Conservation (phyloP, 2,888 invertebrate species). For the Xanthia icteritia region DNA sequence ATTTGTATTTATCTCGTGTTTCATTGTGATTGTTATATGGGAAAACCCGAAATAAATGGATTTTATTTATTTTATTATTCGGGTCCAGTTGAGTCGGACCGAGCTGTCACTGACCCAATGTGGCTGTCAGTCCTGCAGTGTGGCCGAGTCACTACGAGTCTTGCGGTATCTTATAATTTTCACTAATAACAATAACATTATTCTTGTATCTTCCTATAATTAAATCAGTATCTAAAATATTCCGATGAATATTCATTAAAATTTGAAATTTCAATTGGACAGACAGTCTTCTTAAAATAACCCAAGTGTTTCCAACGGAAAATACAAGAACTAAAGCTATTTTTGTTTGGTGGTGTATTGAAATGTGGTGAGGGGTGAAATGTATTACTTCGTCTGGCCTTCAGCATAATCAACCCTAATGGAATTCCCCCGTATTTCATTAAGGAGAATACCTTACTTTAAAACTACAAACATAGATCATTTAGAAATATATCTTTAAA, state of each 20-base stretch:
- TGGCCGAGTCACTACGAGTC: not conserved
- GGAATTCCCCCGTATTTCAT: not conserved
- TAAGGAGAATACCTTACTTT: not conserved
- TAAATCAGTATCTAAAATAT: constrained; percentile 30
- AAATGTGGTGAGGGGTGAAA: not conserved
- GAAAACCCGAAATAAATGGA: too few species aligned
- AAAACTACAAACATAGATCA: not conserved
- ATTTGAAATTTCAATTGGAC: constrained; percentile 26
- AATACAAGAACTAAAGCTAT: not conserved
- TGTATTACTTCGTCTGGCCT: not conserved
- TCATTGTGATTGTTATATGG: too few species aligned
- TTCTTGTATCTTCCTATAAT: constrained; percentile 15
- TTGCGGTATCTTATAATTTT: not conserved
- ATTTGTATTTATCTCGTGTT: too few species aligned
- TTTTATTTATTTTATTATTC: too few species aligned
- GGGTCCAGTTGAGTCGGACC: too few species aligned
- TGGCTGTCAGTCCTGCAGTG: not conserved
- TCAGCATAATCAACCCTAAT: not conserved
- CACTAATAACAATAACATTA: not conserved
- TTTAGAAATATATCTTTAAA: not conserved
- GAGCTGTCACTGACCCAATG: too few species aligned
- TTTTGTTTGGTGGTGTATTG: not conserved
- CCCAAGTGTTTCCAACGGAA: constrained; percentile 7
- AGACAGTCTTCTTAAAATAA: constrained; percentile 13
- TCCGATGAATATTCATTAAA: constrained; percentile 50